phyloP scores from a whole-genome alignment of 2,113 vertebrate species.

The Xenopus laevis region DNA sequence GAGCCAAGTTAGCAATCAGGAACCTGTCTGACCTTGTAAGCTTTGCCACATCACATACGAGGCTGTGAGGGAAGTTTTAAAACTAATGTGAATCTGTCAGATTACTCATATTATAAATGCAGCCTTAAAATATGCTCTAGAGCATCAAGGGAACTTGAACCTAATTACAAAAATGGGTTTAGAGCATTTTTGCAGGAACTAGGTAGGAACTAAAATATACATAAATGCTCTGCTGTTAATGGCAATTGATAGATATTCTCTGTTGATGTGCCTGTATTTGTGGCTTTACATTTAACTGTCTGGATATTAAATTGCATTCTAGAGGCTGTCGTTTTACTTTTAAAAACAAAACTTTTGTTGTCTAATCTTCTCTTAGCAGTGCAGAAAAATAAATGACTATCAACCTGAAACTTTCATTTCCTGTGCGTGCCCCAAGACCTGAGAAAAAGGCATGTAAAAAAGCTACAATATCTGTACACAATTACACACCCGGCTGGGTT shows the following conservation, averaged over 20 bases:
- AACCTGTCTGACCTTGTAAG: slow-evolving; percentile 46
- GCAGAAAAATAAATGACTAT: slow-evolving; percentile 34
- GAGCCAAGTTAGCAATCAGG: slow-evolving; percentile 47
- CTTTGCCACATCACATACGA: slow-evolving; percentile 39
- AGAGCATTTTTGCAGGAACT: slow-evolving; percentile 27
- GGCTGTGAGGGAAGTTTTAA: slow-evolving; percentile 16
- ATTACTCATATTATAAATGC: slow-evolving; percentile 42
- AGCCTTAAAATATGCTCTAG: slow-evolving; percentile 31
- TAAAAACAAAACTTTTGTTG: too few relatives aligned
- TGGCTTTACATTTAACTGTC: neutral
- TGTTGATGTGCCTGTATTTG: neutral
- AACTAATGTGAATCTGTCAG: slow-evolving; percentile 37
- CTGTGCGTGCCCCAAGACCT: slow-evolving; percentile 40
- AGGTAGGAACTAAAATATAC: slow-evolving; percentile 31
- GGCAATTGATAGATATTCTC: neutral
- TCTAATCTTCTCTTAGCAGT: slow-evolving; percentile 29
- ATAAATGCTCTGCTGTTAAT: slow-evolving; percentile 12
- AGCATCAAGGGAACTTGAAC: slow-evolving; percentile 33
- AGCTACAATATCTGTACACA: slow-evolving; percentile 48
- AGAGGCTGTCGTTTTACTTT: too few relatives aligned
- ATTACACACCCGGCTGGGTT: slow-evolving; percentile 55
- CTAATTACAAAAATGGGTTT: slow-evolving; percentile 44
- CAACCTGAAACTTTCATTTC: slow-evolving; percentile 51
- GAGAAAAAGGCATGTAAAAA: slow-evolving; percentile 35
- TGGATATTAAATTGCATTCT: too few relatives aligned